A percentile compares a stretch with the other conserved stretches of the same genome.
These are phyloP conservation scores for Platycnemis pennipes DNA, from an alignment of 2,888 invertebrate species.

Conservation along the genomic window DNA sequence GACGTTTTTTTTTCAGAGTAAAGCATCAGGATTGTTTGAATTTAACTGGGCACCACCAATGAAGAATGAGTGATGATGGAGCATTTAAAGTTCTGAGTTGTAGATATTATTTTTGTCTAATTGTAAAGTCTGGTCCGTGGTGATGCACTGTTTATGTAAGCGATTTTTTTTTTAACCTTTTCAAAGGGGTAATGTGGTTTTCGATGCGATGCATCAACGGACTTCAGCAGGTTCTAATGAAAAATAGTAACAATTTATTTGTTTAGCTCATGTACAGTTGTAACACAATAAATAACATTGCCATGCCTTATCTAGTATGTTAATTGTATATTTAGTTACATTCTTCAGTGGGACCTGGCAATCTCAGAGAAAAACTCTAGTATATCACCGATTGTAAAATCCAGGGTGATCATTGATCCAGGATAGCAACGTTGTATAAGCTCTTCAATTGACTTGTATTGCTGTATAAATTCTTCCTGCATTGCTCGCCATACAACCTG, in stretches of 20 bases:
- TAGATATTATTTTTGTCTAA: slow-evolving; percentile 55
- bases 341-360: slow-evolving; percentile 92
- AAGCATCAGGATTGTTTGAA: slow-evolving; percentile 83
- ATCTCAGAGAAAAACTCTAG: slow-evolving; percentile 99
- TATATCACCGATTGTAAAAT: slow-evolving; percentile 97
- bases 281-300: slow-evolving; percentile 44
- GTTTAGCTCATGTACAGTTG: slow-evolving; percentile 54
- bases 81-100: slow-evolving; percentile 22
- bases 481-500: slow-evolving; percentile 99
- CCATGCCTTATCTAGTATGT: background rate
- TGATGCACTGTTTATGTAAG: background rate
- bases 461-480: slow-evolving; percentile 99
- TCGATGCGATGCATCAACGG: background rate
- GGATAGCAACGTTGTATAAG: slow-evolving; percentile 97
- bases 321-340: background rate
- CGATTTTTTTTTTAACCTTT: background rate
- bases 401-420: slow-evolving; percentile 94
- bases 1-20: slow-evolving; percentile 80
- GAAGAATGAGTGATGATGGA: slow-evolving; percentile 70
- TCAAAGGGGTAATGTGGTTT: background rate
- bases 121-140: background rate
- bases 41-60: slow-evolving; percentile 84
- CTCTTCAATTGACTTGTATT: slow-evolving; percentile 95
- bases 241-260: slow-evolving; percentile 43
- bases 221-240: background rate